A percentile compares a stretch with the other conserved stretches of the same genome.
Evolutionary conservation across 92 coral and sea anemone genomes (phyloP).

Genomic region (Epizoanthus rinbou): DNA sequence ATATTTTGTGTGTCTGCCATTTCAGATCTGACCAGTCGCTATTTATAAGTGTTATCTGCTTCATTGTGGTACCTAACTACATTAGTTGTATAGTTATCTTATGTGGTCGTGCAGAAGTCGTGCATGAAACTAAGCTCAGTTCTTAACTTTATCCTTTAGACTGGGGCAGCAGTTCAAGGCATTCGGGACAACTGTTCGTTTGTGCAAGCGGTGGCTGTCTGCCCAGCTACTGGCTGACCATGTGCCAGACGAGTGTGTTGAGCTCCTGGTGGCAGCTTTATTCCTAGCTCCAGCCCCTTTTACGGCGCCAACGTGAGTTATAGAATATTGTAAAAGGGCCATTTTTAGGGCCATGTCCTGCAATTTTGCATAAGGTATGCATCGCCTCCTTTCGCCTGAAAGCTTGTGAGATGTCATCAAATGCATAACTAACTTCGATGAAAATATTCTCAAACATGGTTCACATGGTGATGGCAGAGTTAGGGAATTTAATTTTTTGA

Average conservation of each 20-base stretch:
- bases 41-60: too few relatives aligned
- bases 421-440: neutral
- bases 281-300: slow-evolving; percentile 92
- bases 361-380: neutral
- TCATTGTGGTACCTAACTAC: too few relatives aligned
- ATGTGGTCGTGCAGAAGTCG: too few relatives aligned
- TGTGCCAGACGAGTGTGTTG: slow-evolving; percentile 89
- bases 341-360: too few relatives aligned
- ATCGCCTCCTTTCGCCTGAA: neutral
- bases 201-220: slow-evolving; percentile 93
- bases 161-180: slow-evolving; percentile 82
- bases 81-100: too few relatives aligned
- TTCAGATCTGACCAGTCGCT: too few relatives aligned
- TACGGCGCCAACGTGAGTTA: slow-evolving; percentile 82
- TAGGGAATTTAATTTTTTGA: too few relatives aligned
- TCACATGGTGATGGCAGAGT: too few relatives aligned
- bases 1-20: too few relatives aligned
- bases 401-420: neutral
- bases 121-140: neutral
- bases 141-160: slow-evolving; percentile 35
- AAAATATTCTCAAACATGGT: neutral
- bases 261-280: slow-evolving; percentile 77
- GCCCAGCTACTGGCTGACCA: slow-evolving; percentile 78
- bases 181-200: slow-evolving; percentile 85
- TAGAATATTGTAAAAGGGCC: neutral